These are phyloP conservation scores for Gymnogyps californianus DNA, from an alignment of 2,113 vertebrate genomes.

Conservation along the genomic window DNA sequence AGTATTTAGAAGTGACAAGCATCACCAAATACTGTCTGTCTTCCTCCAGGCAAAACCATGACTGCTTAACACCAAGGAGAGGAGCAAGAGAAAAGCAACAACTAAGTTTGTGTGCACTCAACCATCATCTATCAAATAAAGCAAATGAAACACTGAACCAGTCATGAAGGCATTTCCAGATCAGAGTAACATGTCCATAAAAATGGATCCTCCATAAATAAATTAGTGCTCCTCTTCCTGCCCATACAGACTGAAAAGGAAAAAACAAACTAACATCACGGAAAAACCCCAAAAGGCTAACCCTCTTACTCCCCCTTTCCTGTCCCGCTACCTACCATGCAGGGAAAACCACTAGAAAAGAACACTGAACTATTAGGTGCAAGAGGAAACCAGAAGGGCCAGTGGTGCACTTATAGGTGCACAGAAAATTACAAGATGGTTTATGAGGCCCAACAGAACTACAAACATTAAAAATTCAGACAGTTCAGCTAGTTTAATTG, in stretches of 20 bases:
- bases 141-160: conserved; percentile 43
- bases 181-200: conserved; percentile 43
- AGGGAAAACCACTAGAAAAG: background rate
- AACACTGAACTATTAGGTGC: background rate
- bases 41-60: background rate
- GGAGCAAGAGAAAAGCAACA: conserved; percentile 14
- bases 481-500: background rate
- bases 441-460: background rate
- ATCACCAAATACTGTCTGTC: background rate
- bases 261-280: background rate
- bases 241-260: background rate
- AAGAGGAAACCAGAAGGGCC: conserved; percentile 17
- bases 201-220: conserved; percentile 67
- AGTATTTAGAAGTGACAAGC: background rate
- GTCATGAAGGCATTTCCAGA: conserved; percentile 45
- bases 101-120: background rate
- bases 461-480: background rate
- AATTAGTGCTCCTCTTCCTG: conserved; percentile 40
- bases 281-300: background rate
- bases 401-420: background rate
- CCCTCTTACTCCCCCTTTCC: conserved; percentile 8
- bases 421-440: conserved; percentile 22
- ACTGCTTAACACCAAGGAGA: conserved; percentile 13
- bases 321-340: background rate
- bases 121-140: conserved; percentile 51